phyloP scores from a whole-genome alignment of 2,888 invertebrate genomes.

The Flexamia atlantica region DNA sequence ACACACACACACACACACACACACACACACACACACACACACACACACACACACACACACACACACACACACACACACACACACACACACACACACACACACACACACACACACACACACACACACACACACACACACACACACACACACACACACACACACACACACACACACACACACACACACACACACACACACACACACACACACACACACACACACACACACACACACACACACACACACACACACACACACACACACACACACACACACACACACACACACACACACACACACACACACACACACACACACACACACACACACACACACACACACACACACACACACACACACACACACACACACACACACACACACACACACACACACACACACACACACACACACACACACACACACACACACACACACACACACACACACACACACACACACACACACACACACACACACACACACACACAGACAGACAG shows the following conservation, averaged over 20 bases:
- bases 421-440: conserved; percentile 43
- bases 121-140: conserved; percentile 41
- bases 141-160: conserved; percentile 33
- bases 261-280: conserved; percentile 43
- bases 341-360: conserved; percentile 49
- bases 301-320: conserved; percentile 48
- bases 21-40: conserved; percentile 36
- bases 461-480: conserved; percentile 39
- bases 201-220: conserved; percentile 22
- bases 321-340: conserved; percentile 49
- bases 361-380: conserved; percentile 39
- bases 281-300: conserved; percentile 52
- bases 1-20: conserved; percentile 12
- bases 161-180: conserved; percentile 29
- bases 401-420: conserved; percentile 38
- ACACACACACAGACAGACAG: conserved; percentile 18
- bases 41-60: conserved; percentile 43
- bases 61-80: conserved; percentile 43
- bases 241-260: conserved; percentile 39
- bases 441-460: conserved; percentile 40
- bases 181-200: conserved; percentile 35
- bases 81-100: conserved; percentile 49
- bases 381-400: conserved; percentile 41
- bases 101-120: conserved; percentile 47
- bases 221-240: conserved; percentile 43